Evolutionary conservation across 2,113 vertebrate species (phyloP).

Genomic region (Eurypyga helias): DNA sequence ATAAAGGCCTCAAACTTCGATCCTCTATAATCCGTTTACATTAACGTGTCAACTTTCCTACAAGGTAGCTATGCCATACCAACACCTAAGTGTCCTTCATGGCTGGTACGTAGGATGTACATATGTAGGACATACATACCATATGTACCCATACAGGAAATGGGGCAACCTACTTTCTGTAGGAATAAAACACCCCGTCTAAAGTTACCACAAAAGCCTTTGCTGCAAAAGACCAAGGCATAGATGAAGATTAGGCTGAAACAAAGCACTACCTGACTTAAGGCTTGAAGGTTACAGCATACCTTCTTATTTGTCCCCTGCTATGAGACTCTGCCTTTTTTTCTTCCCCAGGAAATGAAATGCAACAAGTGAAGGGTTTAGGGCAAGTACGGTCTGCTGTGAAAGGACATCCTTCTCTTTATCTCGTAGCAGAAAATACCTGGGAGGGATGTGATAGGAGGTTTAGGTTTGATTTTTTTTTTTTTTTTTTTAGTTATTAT

Average conservation of each 20-base stretch:
- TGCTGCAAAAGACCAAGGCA: neutral
- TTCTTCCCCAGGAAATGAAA: neutral
- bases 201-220: neutral
- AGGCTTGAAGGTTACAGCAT: neutral
- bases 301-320: neutral
- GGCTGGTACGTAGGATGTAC: fast-evolving
- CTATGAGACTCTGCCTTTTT: neutral
- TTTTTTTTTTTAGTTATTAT: neutral
- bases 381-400: neutral
- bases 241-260: neutral
- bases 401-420: neutral
- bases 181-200: neutral
- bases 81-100: neutral
- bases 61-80: neutral
- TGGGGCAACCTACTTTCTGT: neutral
- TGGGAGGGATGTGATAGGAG: neutral
- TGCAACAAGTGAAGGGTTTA: neutral
- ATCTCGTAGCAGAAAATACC: neutral
- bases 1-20: neutral
- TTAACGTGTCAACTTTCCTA: neutral
- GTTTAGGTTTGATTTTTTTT: neutral
- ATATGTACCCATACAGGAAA: too few relatives aligned
- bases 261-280: neutral
- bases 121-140: too few relatives aligned
- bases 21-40: neutral